Evolutionary conservation across 2,888 invertebrate species (phyloP), one percentile per base, ranked within the genome.

Genomic region (Mesorhabditis belari): DNA sequence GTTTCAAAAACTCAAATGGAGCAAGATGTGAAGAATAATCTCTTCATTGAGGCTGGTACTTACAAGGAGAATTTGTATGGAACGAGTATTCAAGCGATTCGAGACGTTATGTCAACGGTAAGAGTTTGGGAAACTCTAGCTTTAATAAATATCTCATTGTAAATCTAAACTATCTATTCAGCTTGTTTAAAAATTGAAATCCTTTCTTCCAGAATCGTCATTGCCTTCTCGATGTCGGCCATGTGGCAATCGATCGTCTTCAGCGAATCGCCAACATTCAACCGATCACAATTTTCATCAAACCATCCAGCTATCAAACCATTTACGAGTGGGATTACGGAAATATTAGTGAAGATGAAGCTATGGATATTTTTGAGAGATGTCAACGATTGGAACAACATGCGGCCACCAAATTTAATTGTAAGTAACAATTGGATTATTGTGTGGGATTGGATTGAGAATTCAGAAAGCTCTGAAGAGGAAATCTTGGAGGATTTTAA

Each of bases 21-120:
- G 60, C 66, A 76, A 17, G 85, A 85, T 74, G 85, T 85, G 35
- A 82, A 95, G 85, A 94, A 94, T 85, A 95, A 98, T 83, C 85
- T 95, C 82, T 99, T 99, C 85, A 99, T 99, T 73, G 98, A 99
- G 85, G 98, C 98, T 62, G 98, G 98, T 62, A 95, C 98, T 85
- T 99, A 96, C 85, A 98, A 98, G 86, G 95, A 95, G 82, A 99
- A 99, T 85, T 86, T 99, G 77, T 99, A 99, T 84, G 98, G 98
- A 58, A 99, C 98, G 54, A 94, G 94, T 60, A 93, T 98, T 65
- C 91, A 94, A 52, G 93, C 94, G 62, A 95, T 98, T 26, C 86
- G 90, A 77, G 93, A 95, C 84, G 95, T 98, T 35, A 35, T 35
- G 12, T n/a, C 12, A 17, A n/a, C 12, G 44, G 44, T 35, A 35